These are phyloP conservation scores for Drosophila borborema DNA, from an alignment of 2,888 invertebrate species.

Conservation along the genomic window DNA sequence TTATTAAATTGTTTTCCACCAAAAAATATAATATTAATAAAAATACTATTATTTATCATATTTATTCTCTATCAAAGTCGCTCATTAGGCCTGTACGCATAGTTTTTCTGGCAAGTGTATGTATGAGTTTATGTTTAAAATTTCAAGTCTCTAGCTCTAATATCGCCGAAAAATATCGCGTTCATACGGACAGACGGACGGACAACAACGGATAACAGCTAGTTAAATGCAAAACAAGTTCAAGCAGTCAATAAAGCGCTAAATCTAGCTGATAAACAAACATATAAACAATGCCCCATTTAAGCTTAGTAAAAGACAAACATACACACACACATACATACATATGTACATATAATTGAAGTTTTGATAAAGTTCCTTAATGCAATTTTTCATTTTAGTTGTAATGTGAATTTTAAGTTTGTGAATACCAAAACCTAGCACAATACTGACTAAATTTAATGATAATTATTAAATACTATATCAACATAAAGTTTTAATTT, in stretches of 20 bases:
- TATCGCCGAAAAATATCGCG: too few relatives aligned
- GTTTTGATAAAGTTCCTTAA: slow-evolving; percentile 77
- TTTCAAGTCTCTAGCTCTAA: too few relatives aligned
- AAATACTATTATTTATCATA: too few relatives aligned
- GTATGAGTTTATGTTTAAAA: too few relatives aligned
- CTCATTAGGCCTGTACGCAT: too few relatives aligned
- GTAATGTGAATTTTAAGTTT: slow-evolving; percentile 51
- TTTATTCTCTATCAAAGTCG: too few relatives aligned
- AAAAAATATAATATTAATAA: too few relatives aligned
- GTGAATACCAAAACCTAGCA: slow-evolving; percentile 70
- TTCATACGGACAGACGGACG: too few relatives aligned
- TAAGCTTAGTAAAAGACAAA: slow-evolving; percentile 45
- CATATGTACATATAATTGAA: slow-evolving; percentile 51
- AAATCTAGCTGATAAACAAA: slow-evolving; percentile 33
- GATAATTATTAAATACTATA: slow-evolving; percentile 50
- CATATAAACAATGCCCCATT: slow-evolving; percentile 50
- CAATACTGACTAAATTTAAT: slow-evolving; percentile 49
- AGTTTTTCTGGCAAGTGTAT: too few relatives aligned
- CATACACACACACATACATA: slow-evolving; percentile 37
- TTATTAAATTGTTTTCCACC: too few relatives aligned
- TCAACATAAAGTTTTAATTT: slow-evolving; percentile 76
- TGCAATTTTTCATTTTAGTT: slow-evolving; percentile 44
- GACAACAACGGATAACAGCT: slow-evolving; percentile 31
- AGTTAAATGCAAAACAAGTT: slow-evolving; percentile 60
- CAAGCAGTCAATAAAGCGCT: slow-evolving; percentile 69